Base-by-base conservation (phyloP, 2,797 vertebrate species). In the Anisognathus igniventris region DNA sequence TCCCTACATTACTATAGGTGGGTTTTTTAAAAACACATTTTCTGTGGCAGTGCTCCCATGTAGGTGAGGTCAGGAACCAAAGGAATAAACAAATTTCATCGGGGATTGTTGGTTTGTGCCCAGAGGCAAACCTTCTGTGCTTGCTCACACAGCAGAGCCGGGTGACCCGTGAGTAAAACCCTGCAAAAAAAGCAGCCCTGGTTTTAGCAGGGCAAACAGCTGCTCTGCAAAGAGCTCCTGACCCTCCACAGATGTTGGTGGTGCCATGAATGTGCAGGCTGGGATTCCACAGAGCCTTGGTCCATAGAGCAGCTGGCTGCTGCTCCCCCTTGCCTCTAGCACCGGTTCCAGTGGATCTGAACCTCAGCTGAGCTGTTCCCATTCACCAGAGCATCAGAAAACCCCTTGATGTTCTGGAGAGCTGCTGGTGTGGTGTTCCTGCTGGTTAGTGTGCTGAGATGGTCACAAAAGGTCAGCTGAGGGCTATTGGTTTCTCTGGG, bases 281-380 rank as follows among this genome's bases (percentile, higher is more conserved):
- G 67, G 51, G 51, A 73, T 44, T 87, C 74, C 33, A 10, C 33
- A 16, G 19, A 58, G 30, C 67, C 30, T 25, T 3, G 87, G n/a
- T n/a, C n/a, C n/a, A n/a, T n/a, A n/a, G n/a, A n/a, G n/a, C n/a
- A n/a, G n/a, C n/a, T n/a, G n/a, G 31, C 37, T 85, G 45, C 61
- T 45, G 31, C 14, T 22, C 45, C 31, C 37, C 12, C 10, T 10
- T 64, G 58, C 19, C 53, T 65, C 57, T 30, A 10, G 47, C 24
- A 6, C 19, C 0, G 1, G 11, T 37, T 31, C 73, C 58, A 8
- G 30, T 0, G 20, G 1, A 35, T n/a, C 17, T 31, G 24, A 74
- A 80, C 40, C 58, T 72, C 31, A 14, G 27, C 54, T 9, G 24
- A 72, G 65, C 37, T 27, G 10, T 42, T 92, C 65, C 9, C 5